Evolutionary conservation across 2,797 vertebrate genomes (phyloP).

Genomic region (Acrocephalus scirpaceus): DNA sequence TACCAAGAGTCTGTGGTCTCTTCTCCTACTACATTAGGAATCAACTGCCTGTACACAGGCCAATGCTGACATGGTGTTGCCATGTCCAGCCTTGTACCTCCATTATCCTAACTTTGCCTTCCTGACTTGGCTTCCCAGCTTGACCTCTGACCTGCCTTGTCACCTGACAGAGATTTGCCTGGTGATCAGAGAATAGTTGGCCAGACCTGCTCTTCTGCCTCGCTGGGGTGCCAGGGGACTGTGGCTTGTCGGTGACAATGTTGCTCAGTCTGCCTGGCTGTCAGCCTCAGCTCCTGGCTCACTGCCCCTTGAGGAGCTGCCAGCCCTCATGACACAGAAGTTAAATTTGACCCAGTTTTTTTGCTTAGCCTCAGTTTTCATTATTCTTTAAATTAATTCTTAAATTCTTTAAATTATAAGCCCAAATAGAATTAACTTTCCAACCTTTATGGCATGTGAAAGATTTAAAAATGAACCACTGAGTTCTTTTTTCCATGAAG

Average conservation of each 20-base stretch:
- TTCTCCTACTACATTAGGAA: neutral
- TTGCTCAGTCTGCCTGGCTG: neutral
- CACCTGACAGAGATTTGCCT: neutral
- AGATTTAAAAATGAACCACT: neutral
- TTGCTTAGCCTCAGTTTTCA: neutral
- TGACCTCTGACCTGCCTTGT: neutral
- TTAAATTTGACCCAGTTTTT: neutral
- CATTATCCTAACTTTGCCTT: neutral
- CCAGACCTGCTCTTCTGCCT: neutral
- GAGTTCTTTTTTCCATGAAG: neutral
- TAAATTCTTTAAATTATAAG: neutral
- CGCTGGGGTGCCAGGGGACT: fast-evolving
- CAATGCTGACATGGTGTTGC: neutral
- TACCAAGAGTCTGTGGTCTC: neutral
- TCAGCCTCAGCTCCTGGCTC: neutral
- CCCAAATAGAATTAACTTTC: neutral
- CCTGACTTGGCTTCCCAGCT: neutral
- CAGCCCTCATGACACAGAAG: neutral
- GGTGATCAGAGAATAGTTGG: neutral
- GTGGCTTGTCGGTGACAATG: fast-evolving
- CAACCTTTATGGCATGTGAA: neutral
- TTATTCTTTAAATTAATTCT: neutral
- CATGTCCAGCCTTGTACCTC: neutral
- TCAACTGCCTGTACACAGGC: neutral
- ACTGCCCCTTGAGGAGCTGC: neutral